phyloP scores from a whole-genome alignment of 2,888 invertebrate genomes.

The Chrysolina haemoptera region DNA sequence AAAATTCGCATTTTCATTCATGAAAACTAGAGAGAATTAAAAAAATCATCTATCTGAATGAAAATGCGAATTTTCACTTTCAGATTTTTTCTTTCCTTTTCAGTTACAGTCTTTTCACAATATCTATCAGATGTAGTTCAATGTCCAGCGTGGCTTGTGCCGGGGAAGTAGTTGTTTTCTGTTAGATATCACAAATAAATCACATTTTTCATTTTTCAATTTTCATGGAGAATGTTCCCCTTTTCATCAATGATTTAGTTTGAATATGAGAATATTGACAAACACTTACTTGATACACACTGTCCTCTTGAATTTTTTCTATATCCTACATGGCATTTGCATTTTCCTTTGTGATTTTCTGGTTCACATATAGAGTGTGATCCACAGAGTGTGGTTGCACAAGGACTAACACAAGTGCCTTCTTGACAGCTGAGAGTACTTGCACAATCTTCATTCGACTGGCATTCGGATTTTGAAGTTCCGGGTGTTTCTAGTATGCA shows the following conservation, averaged over 20 bases:
- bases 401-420: constrained; percentile 87
- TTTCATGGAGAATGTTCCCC: too few species aligned
- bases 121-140: too few species aligned
- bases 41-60: too few species aligned
- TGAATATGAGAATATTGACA: background rate
- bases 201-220: too few species aligned
- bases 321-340: constrained; percentile 88
- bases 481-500: constrained; percentile 76
- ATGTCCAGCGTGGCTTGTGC: too few species aligned
- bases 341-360: constrained; percentile 90
- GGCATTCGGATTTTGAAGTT: constrained; percentile 78
- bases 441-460: constrained; percentile 83
- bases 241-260: constrained; percentile 14
- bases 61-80: too few species aligned
- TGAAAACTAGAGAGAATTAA: too few species aligned
- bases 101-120: too few species aligned
- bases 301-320: constrained; percentile 84
- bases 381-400: constrained; percentile 84
- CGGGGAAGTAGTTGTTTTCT: too few species aligned
- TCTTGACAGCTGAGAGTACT: constrained; percentile 85
- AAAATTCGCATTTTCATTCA: too few species aligned
- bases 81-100: too few species aligned
- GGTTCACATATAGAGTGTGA: constrained; percentile 90
- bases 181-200: too few species aligned
- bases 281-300: constrained; percentile 83